Evolutionary conservation across 2,888 invertebrate species (phyloP), one percentile per base, ranked within the genome.

Genomic region (Cheilosia pagana): DNA sequence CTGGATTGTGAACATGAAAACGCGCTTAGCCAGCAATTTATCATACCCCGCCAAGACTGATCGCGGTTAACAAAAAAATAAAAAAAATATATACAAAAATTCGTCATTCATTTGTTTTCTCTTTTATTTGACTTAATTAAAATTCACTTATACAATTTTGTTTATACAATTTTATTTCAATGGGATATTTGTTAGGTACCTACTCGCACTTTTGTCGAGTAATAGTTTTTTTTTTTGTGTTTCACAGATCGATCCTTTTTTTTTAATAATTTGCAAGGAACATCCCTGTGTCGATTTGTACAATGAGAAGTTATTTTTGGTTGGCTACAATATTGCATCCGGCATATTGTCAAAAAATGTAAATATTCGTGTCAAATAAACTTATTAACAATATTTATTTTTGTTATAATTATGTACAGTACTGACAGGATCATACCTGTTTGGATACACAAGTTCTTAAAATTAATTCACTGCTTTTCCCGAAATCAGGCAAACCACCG

Each of bases 391-490:
- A 19, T 52, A 41, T 25, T 43, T 31, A 57, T 10, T 39, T 23
- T 43, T 19, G 7, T 3, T 12, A 10, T 50, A 50, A 65, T 23
- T 81, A 81, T 81, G 53, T 81, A 81, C 81, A 81, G 14, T 48
- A 35, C 35, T 63, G 50, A 21, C 25, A 53, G 35, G 39, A 35
- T n/a, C 19, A 62, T 31, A 31, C 23, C 25, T 21, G 39, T 39
- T 50, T 5, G 39, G 60, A 28, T 60, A 60, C 67, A 43, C 67
- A 43, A 52, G 41, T 50, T 59, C 87, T 87, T 87, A 57, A 52
- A 88, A 88, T 88, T 90, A 92, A 87, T 91, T 91, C 91, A 90
- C 92, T 91, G 91, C 89, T 90, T 91, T 87, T 87, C 89, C 91
- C 92, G 91, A 91, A 90, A 57, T 41, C 2, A 50, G 71, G 41